Percentiles rank a stretch among this genome's conserved stretches.
Evolutionary conservation across 2,113 vertebrate species (phyloP).

Genomic region (Nettapus auritus): DNA sequence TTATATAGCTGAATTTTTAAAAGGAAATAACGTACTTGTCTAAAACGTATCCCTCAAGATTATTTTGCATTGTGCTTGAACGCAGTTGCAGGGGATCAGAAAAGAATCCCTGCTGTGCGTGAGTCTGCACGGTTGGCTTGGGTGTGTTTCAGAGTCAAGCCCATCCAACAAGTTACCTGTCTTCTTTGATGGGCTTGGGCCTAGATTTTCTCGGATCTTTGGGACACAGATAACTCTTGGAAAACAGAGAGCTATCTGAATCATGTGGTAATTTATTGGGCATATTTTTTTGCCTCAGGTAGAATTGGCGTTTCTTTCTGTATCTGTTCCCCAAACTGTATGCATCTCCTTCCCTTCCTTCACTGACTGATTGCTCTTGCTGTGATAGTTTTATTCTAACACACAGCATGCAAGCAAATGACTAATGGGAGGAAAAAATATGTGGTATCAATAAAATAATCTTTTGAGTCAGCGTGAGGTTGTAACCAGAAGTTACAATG

Average conservation of each 20-base stretch:
- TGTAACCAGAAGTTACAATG: not conserved
- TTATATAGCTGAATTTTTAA: not conserved
- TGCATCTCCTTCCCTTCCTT: not conserved
- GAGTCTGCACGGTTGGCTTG: not conserved
- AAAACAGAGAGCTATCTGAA: not conserved
- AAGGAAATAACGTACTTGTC: not conserved
- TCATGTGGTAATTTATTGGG: rapidly evolving
- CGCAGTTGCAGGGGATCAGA: not conserved
- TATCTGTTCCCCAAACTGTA: not conserved
- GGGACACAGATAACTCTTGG: not conserved
- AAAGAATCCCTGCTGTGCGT: not conserved
- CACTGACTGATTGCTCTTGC: not conserved
- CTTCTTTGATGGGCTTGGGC: too few species aligned
- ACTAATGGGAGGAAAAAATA: not conserved
- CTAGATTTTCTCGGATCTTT: not conserved
- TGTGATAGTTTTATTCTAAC: not conserved
- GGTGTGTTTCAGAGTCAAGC: not conserved
- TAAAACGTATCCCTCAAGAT: too few species aligned
- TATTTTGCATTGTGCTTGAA: not conserved
- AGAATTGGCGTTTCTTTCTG: not conserved
- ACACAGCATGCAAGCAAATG: not conserved
- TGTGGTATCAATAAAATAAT: not conserved
- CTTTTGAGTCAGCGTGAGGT: not conserved
- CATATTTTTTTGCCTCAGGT: not conserved
- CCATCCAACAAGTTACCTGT: not conserved